These are phyloP conservation scores for Myxocyprinus asiaticus DNA, from an alignment of 2,113 vertebrate genomes.

Conservation along the genomic window DNA sequence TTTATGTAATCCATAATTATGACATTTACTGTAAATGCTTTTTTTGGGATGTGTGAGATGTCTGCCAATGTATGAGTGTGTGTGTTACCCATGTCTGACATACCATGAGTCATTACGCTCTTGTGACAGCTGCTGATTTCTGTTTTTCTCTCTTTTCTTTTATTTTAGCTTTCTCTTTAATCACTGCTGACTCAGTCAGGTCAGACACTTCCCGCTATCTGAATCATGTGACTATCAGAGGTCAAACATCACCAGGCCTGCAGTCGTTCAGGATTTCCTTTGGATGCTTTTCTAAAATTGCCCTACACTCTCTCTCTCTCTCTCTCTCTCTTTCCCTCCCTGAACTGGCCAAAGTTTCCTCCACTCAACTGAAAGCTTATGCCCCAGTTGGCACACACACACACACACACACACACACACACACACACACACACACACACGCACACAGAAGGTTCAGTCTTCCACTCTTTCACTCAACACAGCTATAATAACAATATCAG, in stretches of 20 bases:
- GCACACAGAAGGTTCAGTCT: neutral
- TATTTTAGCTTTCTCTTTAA: too few relatives aligned
- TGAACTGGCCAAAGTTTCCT: constrained; percentile 55
- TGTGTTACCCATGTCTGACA: constrained; percentile 65
- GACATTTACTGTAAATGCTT: constrained; percentile 65
- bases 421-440: too few relatives aligned
- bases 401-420: too few relatives aligned
- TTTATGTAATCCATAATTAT: constrained; percentile 25
- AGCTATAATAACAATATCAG: constrained; percentile 66
- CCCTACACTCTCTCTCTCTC: constrained; percentile 33
- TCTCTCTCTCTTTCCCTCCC: constrained; percentile 14
- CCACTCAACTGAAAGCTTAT: constrained; percentile 34
- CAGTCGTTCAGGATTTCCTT: constrained; percentile 66
- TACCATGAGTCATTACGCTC: constrained; percentile 60
- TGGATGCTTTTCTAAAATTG: constrained; percentile 14
- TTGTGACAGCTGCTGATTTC: constrained; percentile 28
- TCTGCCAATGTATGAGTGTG: constrained; percentile 45
- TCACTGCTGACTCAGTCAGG: constrained; percentile 16
- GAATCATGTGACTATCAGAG: constrained; percentile 46
- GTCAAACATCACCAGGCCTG: constrained; percentile 56
- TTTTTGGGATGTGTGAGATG: constrained; percentile 58
- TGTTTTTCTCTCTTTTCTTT: neutral
- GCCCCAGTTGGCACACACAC: constrained; percentile 12
- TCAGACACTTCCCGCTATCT: constrained; percentile 43
- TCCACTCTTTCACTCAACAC: constrained; percentile 42